phyloP scores from a whole-genome alignment of 2,888 invertebrate species.

The Congeria kusceri region DNA sequence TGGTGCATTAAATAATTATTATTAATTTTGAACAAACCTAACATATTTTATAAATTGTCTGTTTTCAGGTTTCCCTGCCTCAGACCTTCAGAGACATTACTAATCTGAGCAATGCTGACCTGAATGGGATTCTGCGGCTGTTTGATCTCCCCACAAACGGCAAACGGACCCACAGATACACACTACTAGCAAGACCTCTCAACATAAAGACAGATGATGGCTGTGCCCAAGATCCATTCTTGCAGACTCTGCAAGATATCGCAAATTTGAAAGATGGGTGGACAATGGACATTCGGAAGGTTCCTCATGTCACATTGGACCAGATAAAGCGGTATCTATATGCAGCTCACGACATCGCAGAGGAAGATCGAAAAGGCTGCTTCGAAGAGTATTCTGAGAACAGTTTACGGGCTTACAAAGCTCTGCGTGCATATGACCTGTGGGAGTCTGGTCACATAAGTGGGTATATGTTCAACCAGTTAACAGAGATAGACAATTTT shows the following conservation, averaged over 20 bases:
- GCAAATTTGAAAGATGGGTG: conserved; percentile 7
- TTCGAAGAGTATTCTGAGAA: conserved; percentile 7
- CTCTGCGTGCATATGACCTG: conserved; percentile 21
- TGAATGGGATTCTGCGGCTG: conserved; percentile 5
- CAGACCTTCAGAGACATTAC: conserved; percentile 22
- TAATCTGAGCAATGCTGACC: conserved; percentile 12
- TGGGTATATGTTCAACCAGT: conserved; percentile 5
- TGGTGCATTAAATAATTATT: too few species aligned
- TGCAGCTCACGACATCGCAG: conserved; percentile 32
- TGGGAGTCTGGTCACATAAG: conserved; percentile 25
- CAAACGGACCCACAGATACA: conserved; percentile 18
- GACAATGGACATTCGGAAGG: conserved; percentile 11
- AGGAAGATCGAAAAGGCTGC: not conserved
- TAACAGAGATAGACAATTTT: not conserved
- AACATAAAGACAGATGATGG: conserved; percentile 9
- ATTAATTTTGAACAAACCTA: too few species aligned
- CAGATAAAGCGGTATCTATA: conserved; percentile 12
- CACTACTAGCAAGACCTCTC: conserved; percentile 5
- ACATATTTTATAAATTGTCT: too few species aligned
- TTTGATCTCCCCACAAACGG: conserved; percentile 7
- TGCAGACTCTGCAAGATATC: conserved; percentile 25
- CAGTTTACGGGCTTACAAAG: conserved; percentile 25
- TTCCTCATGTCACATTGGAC: conserved; percentile 4
- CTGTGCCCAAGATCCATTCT: conserved; percentile 13
- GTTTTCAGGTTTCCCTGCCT: conserved; percentile 13